Evolutionary conservation across 1,140 invertebrate species (phyloP).

Genomic region (Pissodes strobi): DNA sequence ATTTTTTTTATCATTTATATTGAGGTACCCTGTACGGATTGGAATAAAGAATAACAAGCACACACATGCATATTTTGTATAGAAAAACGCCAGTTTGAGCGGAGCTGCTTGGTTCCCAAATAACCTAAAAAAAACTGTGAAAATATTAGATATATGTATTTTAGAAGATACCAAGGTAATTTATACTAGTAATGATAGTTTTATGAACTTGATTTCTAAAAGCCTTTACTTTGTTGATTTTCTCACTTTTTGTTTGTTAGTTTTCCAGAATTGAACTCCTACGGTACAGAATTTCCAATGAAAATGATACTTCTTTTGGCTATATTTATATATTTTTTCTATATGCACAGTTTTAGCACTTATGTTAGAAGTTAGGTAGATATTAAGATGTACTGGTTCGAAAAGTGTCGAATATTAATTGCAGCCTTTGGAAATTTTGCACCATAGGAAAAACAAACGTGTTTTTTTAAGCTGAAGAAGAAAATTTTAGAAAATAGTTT

Average conservation of each 20-base stretch:
- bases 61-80: slow-evolving; percentile 6
- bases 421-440: too few species aligned
- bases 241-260: slow-evolving; percentile 3
- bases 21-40: too few species aligned
- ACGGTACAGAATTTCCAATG: background rate
- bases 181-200: slow-evolving; percentile 33
- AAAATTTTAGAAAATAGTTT: too few species aligned
- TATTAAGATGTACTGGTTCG: too few species aligned
- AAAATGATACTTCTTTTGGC: background rate
- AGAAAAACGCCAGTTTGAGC: background rate
- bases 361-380: too few species aligned
- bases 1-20: too few species aligned
- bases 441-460: too few species aligned
- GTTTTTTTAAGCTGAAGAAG: too few species aligned
- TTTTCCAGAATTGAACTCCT: background rate
- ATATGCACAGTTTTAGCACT: background rate
- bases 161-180: slow-evolving; percentile 32
- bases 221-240: slow-evolving; percentile 7
- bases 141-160: slow-evolving; percentile 34
- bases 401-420: too few species aligned
- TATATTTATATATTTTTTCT: background rate
- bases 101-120: background rate
- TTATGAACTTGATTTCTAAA: slow-evolving; percentile 13
- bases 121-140: slow-evolving; percentile 28
- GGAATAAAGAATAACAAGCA: too few species aligned